A percentile compares a stretch with the other conserved stretches of the same genome.
Conservation (phyloP, 2,888 invertebrate genomes). For the Ennomos fuscantarius region DNA sequence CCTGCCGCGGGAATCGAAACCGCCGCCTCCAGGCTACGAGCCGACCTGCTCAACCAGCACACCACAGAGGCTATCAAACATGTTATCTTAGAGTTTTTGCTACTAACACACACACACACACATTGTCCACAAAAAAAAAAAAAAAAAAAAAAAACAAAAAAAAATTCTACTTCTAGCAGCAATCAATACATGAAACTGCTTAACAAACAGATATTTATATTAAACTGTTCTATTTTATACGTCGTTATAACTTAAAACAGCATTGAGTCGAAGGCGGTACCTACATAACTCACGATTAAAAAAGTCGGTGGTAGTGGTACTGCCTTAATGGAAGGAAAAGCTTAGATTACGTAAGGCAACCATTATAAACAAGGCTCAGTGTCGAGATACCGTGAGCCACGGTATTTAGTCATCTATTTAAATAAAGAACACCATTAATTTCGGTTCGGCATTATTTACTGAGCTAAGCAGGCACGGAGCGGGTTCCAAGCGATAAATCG, state of each 20-base stretch:
- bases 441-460: slow-evolving; percentile 79
- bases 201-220: too few relatives aligned
- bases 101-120: too few relatives aligned
- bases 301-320: slow-evolving; percentile 50
- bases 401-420: slow-evolving; percentile 84
- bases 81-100: too few relatives aligned
- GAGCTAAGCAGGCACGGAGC: slow-evolving; percentile 81
- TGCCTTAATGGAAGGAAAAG: slow-evolving; percentile 68
- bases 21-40: too few relatives aligned
- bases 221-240: too few relatives aligned
- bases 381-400: slow-evolving; percentile 74
- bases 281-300: slow-evolving; percentile 35
- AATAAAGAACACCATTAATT: slow-evolving; percentile 81
- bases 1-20: too few relatives aligned
- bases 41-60: too few relatives aligned
- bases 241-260: slow-evolving; percentile 21
- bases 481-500: slow-evolving; percentile 81
- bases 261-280: slow-evolving; percentile 20
- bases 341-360: slow-evolving; percentile 73
- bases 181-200: too few relatives aligned
- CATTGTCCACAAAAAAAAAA: too few relatives aligned
- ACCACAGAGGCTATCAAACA: too few relatives aligned
- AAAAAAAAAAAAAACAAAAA: too few relatives aligned
- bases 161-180: too few relatives aligned
- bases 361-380: slow-evolving; percentile 71